Base-by-base conservation (phyloP, 2,888 invertebrate genomes). In the Trichopoda pennipes region DNA sequence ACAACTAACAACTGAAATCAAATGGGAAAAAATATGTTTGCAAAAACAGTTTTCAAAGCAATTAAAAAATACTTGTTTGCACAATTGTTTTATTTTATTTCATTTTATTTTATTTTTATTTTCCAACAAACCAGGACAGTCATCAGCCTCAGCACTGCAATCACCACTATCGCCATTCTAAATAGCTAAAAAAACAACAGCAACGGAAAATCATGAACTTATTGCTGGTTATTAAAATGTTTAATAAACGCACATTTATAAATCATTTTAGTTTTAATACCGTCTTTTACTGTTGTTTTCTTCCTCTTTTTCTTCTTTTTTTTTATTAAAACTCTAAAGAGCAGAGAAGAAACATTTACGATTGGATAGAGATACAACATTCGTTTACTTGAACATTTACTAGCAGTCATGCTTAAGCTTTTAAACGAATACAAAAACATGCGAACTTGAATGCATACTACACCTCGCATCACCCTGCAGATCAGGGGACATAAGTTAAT, bases 191-290 rank as follows among this genome's bases (percentile, higher is more conserved):
- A 6, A 28, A 28, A 4, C 19, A 28, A 4, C 19, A 4, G 47
- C 35, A 60, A 53, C 72, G 35, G 69, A 75, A 81, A 75, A 70
- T 69, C 80, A 75, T 80, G 72, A 56, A 75, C 44, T 56, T 73
- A 77, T 70, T 73, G 58, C 64, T 73, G 60, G 61, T 63, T 73
- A 73, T 74, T 80, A 75, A 78, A 80, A 80, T 80, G 80, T 66
- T 74, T 74, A 66, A 83, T 74, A 77, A 83, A 77, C 77, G 83
- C 70, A 77, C 80, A 78, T 80, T 83, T 83, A 77, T 76, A 82
- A 82, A 79, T 79, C 75, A 82, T 79, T 83, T 83, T 69, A 77
- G 32, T 61, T 53, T 56, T 61, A 74, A 74, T 69, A 68, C 53
- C 21, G 61, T 73, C 47, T 44, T 28, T 28, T 7, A 28, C 4